A percentile compares a stretch with the other conserved stretches of the same genome.
Conservation (phyloP, 2,113 vertebrate species). For the Oreocharis arfaki region DNA sequence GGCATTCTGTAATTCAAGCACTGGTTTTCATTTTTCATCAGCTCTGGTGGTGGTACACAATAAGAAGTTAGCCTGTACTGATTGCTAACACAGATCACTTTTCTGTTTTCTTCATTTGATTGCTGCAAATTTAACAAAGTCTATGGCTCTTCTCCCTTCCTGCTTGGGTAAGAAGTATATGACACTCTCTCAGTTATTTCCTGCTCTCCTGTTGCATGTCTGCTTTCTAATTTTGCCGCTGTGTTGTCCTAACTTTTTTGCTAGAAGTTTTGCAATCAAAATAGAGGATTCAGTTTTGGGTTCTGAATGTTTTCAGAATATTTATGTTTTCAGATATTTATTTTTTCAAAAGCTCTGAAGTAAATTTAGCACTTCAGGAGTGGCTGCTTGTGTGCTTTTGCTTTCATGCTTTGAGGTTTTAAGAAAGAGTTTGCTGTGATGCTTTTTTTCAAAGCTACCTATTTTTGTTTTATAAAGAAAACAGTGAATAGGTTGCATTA, state of each 20-base stretch:
- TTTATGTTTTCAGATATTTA: background rate
- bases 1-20: slow-evolving; percentile 58
- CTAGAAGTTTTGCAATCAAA: background rate
- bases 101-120: slow-evolving; percentile 87
- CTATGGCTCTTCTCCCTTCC: slow-evolving; percentile 88
- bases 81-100: slow-evolving; percentile 86
- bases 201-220: slow-evolving; percentile 61
- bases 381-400: slow-evolving; percentile 27
- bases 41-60: slow-evolving; percentile 76
- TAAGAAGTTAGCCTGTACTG: slow-evolving; percentile 71
- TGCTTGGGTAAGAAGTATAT: slow-evolving; percentile 87
- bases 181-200: slow-evolving; percentile 24
- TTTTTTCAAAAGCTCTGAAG: background rate
- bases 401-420: slow-evolving; percentile 38
- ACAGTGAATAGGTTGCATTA: slow-evolving; percentile 16
- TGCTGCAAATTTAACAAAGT: slow-evolving; percentile 93
- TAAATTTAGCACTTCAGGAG: slow-evolving; percentile 5
- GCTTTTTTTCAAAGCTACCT: background rate
- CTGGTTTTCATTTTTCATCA: slow-evolving; percentile 64
- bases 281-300: background rate
- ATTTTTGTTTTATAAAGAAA: slow-evolving; percentile 36
- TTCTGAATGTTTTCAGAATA: slow-evolving; percentile 42
- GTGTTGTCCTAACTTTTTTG: background rate
- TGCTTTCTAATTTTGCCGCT: slow-evolving; percentile 16
- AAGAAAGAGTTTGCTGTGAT: slow-evolving; percentile 36